Percentiles rank a stretch among this genome's conserved stretches.
Evolutionary conservation across 1,140 invertebrate genomes (phyloP).

Genomic region (Drosophila nigromelanica): DNA sequence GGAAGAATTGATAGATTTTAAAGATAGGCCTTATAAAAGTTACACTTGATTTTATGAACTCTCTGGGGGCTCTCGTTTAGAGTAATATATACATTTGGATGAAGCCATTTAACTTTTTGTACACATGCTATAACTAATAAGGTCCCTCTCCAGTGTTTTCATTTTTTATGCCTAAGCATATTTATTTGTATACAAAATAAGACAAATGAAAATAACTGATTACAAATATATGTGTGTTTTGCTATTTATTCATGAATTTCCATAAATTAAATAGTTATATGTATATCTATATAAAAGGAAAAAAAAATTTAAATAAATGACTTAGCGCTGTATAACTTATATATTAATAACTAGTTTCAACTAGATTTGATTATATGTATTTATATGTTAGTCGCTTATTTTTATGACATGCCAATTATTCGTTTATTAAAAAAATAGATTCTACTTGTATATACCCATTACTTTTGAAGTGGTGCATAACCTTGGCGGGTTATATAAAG

Average conservation of each 20-base stretch:
- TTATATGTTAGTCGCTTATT: slow-evolving; percentile 30
- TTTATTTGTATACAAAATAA: slow-evolving; percentile 31
- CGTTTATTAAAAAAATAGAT: slow-evolving; percentile 69
- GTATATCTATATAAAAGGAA: slow-evolving; percentile 23
- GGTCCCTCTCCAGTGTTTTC: slow-evolving; percentile 77
- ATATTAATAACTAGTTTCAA: slow-evolving; percentile 35
- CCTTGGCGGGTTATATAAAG: slow-evolving; percentile 21
- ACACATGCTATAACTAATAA: slow-evolving; percentile 75
- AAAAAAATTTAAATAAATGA: slow-evolving; percentile 43
- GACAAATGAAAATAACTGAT: not conserved
- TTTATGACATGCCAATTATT: slow-evolving; percentile 53
- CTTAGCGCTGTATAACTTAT: slow-evolving; percentile 40
- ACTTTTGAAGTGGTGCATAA: slow-evolving; percentile 13
- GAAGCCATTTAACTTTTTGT: slow-evolving; percentile 33
- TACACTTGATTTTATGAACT: slow-evolving; percentile 5
- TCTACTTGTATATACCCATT: slow-evolving; percentile 37
- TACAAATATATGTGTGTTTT: slow-evolving; percentile 50
- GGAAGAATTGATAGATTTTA: not conserved
- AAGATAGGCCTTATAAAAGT: slow-evolving; percentile 3
- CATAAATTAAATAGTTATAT: slow-evolving; percentile 22
- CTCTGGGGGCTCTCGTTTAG: slow-evolving; percentile 1
- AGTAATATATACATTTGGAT: slow-evolving; percentile 51
- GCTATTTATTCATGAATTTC: slow-evolving; percentile 46
- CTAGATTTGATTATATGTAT: slow-evolving; percentile 37
- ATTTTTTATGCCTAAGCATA: slow-evolving; percentile 23